Evolutionary conservation across 2,113 vertebrate species (phyloP), one percentile per base, ranked within the genome.

Genomic region (Oreochromis aureus): DNA sequence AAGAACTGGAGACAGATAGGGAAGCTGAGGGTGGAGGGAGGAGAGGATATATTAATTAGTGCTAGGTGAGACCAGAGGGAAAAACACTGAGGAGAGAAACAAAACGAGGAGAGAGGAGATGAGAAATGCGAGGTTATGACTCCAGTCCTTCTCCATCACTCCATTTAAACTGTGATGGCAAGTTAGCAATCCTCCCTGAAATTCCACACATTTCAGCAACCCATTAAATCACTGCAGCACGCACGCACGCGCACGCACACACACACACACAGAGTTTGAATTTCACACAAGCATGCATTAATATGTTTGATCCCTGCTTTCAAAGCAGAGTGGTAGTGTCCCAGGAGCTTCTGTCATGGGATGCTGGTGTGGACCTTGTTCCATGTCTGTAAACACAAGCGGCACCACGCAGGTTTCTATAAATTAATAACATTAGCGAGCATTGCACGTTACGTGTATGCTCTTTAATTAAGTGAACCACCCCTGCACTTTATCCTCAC

Each of bases 31-130:
- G 90, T 87, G 83, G 30, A 84, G 89, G 87, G 90, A 85, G 69
- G 76, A 82, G 73, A 85, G 76, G 32, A 82, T 32, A n/a, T 91
- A 89, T 94, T 95, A 94, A 96, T 95, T 93, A 94, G 88, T 10
- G 48, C 48, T 3, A 55, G 39, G 89, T 69, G 79, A 91, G 84
- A 89, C 48, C 3, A 32, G 79, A 59, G 34, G 53, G 80, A 73
- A 76, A 84, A 88, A 82, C n/a, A 91, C 19, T 0, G 36, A 58
- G 61, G n/a, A 69, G 22, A 46, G 55, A 61, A 84, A 82, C 24
- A 9, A 44, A n/a, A 15, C 4, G 11, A 3, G 13, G 59, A 61
- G 15, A 53, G 5, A 53, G 19, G n/a, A 61, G 46, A 41, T 86
- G 85, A 83, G 55, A 27, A 76, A 89, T 73, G 66, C 16, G 0